Base-by-base conservation (phyloP, 2,888 invertebrate genomes). In the Osmoderma eremita region DNA sequence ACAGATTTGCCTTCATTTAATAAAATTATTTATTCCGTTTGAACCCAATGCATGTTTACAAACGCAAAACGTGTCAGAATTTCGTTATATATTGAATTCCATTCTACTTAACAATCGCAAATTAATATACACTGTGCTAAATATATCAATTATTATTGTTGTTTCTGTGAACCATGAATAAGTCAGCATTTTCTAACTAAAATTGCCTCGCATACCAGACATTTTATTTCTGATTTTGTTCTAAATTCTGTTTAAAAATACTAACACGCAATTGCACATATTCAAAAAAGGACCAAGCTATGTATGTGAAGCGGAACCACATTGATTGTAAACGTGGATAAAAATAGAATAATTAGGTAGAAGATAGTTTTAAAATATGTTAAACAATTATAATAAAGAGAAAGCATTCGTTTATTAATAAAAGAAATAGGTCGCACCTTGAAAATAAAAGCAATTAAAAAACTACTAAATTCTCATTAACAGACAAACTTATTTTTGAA, bases 211-310 rank as follows among this genome's bases (percentile, higher is more conserved):
- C 53, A 38, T 53, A 18, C 53, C 53, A 18, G 17, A 53, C 12
- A 53, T 53, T 53, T 20, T 53, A 53, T 53, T 24, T 53, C 38
- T 38, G 38, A 53, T 53, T 53, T 38, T 53, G 17, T 38, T 38
- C 38, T 18, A 38, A 53, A 53, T 53, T 12, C 38, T 38, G 30
- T 53, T 18, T 12, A 53, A 5, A 42, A 42, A 15, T 17, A 42
- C 10, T 13, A n/a, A 42, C 13, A 1, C 10, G 17, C 42, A 42
- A 42, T 17, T 42, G 1, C 30, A 24, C 24, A 48, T 48, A 6
- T 48, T 48, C 18, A n/a, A 48, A 4, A 39, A 48, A 48, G 48
- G 22, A 39, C 12, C 48, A 6, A 4, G 18, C 18, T 20, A 48
- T 2, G 48, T 20, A 48, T 48, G 48, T 48, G 18, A 48, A 48